Base-by-base conservation (phyloP, 2,113 vertebrate genomes). In the Crypturellus undulatus region DNA sequence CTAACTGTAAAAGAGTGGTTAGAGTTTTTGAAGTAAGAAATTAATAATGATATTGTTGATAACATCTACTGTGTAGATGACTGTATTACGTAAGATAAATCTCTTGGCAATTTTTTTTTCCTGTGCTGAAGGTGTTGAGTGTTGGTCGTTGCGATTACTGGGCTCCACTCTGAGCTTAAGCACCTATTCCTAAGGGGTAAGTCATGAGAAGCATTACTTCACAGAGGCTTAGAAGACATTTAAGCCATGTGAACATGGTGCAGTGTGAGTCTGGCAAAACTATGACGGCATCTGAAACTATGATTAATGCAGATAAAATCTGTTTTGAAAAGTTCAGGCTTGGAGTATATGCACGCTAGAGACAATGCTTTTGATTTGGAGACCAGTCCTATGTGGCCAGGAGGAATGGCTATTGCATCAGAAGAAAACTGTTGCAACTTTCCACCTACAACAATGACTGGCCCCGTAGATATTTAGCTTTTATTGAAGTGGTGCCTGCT, bases 121-220 rank as follows among this genome's bases (percentile, higher is more conserved):
- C 9, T 73, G 17, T 83, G 32, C 64, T 73, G 85, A 34, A 52
- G 49, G 4, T 72, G 19, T 3, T 88, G 28, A 87, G 42, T 32
- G 4, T 3, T 76, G 60, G n/a, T 36, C 60, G 38, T 11, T 7
- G 6, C 38, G 65, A 59, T 7, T 0, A 0, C 28, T n/a, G 32
- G 36, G 24, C 52, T 79, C 25, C 10, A 19, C 14, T 11, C 0
- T 1, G 30, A 1, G 0, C 6, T 20, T 0, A 4, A 7, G 14
- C 8, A 59, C 26, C 12, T 59, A 13, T 38, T 19, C 0, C 0
- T 18, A 71, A 85, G 51, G 42, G 15, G 51, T 21, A 42, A 79
- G 21, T 21, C 18, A 18, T 10, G 11, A 52, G 42, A 30, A 77
- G 18, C 20, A 75, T 15, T 24, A 78, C 36, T 13, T 16, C 26